A percentile compares a stretch with the other conserved stretches of the same genome.
Evolutionary conservation across 2,888 invertebrate genomes (phyloP).

Genomic region (Ennomos erosarius): DNA sequence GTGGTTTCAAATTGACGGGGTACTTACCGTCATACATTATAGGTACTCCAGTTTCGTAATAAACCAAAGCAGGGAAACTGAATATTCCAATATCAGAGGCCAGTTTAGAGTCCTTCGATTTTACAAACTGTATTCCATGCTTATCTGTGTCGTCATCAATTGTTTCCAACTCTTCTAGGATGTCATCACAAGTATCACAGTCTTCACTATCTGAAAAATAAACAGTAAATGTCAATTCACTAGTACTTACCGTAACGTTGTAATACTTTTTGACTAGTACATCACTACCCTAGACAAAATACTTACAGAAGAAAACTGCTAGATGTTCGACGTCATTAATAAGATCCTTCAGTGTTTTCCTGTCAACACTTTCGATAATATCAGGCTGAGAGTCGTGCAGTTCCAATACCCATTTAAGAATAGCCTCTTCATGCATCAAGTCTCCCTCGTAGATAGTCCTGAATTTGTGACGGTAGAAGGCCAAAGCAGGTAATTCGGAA

Average conservation of each 20-base stretch:
- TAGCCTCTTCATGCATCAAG: constrained; percentile 95
- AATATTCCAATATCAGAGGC: constrained; percentile 97
- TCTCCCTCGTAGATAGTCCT: constrained; percentile 95
- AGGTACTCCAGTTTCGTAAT: constrained; percentile 96
- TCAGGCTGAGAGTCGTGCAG: constrained; percentile 94
- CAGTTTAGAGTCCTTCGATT: constrained; percentile 94
- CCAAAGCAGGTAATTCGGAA: constrained; percentile 91
- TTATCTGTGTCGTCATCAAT: constrained; percentile 97
- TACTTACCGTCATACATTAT: constrained; percentile 97
- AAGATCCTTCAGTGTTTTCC: constrained; percentile 94
- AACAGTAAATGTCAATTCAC: constrained; percentile 2
- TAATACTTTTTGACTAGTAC: too few species aligned
- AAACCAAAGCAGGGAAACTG: constrained; percentile 96
- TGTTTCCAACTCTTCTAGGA: constrained; percentile 95
- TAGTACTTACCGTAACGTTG: too few species aligned
- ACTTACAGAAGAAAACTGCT: constrained; percentile 96
- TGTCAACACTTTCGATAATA: constrained; percentile 95
- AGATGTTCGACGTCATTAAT: constrained; percentile 96
- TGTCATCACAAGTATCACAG: constrained; percentile 93
- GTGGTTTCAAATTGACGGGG: constrained; percentile 1
- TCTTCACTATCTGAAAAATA: constrained; percentile 90
- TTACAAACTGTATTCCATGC: constrained; percentile 96
- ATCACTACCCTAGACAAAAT: not conserved
- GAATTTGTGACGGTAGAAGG: constrained; percentile 95
- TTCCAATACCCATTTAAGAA: constrained; percentile 95